phyloP scores from a whole-genome alignment of 2,113 vertebrate genomes.

The Rhabdornis inornatus region DNA sequence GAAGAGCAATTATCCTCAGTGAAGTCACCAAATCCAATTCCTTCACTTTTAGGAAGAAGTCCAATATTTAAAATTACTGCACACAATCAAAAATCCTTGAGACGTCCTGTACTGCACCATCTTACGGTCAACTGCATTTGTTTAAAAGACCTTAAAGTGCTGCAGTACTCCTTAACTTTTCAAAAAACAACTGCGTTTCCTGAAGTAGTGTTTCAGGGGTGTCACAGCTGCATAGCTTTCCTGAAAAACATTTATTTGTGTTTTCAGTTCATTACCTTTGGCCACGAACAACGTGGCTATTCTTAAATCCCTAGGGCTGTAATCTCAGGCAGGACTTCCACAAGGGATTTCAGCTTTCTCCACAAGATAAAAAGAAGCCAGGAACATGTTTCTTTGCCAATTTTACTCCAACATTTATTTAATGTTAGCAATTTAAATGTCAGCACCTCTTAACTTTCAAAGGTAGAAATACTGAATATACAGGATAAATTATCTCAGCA shows the following conservation, averaged over 20 bases:
- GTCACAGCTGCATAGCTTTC: not conserved
- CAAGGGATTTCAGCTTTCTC: not conserved
- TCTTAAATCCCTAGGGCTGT: not conserved
- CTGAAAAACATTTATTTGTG: not conserved
- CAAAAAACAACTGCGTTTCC: not conserved
- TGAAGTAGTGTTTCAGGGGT: not conserved
- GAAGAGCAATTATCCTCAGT: not conserved
- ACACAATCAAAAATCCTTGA: slow-evolving; percentile 4
- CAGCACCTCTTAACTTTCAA: not conserved
- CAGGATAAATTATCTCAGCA: not conserved
- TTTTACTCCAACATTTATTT: not conserved
- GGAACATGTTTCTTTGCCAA: not conserved
- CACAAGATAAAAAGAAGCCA: not conserved
- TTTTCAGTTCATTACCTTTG: not conserved
- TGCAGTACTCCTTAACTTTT: not conserved
- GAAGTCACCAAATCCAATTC: not conserved
- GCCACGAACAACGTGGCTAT: not conserved
- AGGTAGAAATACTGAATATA: not conserved
- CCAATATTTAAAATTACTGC: not conserved
- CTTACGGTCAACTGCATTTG: not conserved
- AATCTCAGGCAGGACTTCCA: not conserved
- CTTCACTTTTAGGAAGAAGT: not conserved
- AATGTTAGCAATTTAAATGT: not conserved
- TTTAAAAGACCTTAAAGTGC: not conserved
- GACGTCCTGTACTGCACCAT: not conserved